Evolutionary conservation across 2,113 vertebrate species (phyloP).

Genomic region (Phocoena phocoena): DNA sequence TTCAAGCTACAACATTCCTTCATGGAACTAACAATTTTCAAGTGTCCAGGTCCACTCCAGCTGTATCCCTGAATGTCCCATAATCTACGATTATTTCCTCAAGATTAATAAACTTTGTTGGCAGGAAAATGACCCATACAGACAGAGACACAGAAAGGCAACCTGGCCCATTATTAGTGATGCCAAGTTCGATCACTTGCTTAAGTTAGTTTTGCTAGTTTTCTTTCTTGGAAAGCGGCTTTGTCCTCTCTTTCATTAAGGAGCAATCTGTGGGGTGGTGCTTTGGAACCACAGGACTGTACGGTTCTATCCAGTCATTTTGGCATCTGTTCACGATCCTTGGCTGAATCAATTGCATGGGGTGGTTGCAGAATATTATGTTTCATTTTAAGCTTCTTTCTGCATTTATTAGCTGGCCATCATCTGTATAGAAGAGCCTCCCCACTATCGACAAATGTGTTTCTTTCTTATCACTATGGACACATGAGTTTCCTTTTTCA

Average conservation of each 20-base stretch:
- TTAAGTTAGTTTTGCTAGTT: too few relatives aligned
- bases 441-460: background rate
- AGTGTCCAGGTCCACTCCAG: fast-evolving
- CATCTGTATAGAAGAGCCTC: background rate
- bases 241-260: background rate
- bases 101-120: background rate
- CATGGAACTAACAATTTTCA: too few relatives aligned
- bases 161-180: too few relatives aligned
- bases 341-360: background rate
- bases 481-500: background rate
- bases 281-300: background rate
- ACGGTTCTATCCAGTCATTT: background rate
- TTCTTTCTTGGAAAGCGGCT: background rate
- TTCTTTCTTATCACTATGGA: background rate
- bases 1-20: background rate
- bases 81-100: background rate
- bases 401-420: background rate
- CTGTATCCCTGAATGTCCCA: background rate
- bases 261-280: background rate
- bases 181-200: background rate
- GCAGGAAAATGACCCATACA: background rate
- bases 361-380: background rate
- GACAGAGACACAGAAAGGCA: background rate
- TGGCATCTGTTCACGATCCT: too few relatives aligned
- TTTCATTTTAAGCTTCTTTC: background rate